phyloP scores from a whole-genome alignment of 2,113 vertebrate genomes.

The Hiodon tergisus region DNA sequence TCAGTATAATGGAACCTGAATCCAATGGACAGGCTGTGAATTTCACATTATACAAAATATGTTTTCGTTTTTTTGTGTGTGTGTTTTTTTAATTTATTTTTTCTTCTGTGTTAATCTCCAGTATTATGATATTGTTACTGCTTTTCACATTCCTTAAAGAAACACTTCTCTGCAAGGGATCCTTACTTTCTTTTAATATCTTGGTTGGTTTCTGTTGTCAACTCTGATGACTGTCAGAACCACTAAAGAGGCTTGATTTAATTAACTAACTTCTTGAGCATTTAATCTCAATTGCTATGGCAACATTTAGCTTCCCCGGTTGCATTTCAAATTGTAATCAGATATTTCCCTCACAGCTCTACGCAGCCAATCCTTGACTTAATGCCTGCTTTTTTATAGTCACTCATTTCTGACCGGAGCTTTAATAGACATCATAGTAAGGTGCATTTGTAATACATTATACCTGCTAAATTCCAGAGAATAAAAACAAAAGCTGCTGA shows the following conservation, averaged over 20 bases:
- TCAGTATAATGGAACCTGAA: conserved; percentile 40
- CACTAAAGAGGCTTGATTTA: conserved; percentile 81
- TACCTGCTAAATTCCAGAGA: conserved; percentile 7
- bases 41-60: conserved; percentile 24
- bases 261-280: conserved; percentile 82
- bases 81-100: too few species aligned
- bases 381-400: conserved; percentile 33
- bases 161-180: conserved; percentile 58
- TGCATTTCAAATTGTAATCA: conserved; percentile 72
- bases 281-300: conserved; percentile 87
- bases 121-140: conserved; percentile 22
- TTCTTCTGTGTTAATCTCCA: background rate
- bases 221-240: conserved; percentile 70
- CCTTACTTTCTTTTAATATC: conserved; percentile 72
- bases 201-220: conserved; percentile 69
- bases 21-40: conserved; percentile 44
- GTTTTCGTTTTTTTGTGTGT: too few species aligned
- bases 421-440: conserved; percentile 6
- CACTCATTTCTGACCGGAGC: conserved; percentile 42
- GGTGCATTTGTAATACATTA: conserved; percentile 16
- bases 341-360: conserved; percentile 67
- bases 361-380: conserved; percentile 29
- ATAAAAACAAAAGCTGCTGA: background rate
- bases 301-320: conserved; percentile 76
- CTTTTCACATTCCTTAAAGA: conserved; percentile 50